Base-by-base conservation (phyloP, 1,140 invertebrate species). In the Papilio machaon region DNA sequence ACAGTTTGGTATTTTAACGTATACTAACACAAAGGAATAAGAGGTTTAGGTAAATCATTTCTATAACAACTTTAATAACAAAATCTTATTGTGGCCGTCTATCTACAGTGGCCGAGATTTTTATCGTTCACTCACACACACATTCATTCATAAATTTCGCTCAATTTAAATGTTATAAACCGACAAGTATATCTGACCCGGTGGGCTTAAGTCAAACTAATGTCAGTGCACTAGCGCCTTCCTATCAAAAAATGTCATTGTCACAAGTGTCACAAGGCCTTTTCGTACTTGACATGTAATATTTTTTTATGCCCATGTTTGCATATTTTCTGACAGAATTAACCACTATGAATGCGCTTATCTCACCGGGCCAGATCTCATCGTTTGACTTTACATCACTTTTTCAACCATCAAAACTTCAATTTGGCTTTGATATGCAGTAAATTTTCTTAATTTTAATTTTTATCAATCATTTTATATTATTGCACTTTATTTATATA, bases 1-100 rank as follows among this genome's bases (percentile, higher is more conserved):
- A 94, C 92, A 94, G 89, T 94, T 93, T 94, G 91, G 92, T 93
- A 92, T 91, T 89, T 91, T 89, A 94, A 94, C 91, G 91, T 94
- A 94, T 93, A 93, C 91, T 93, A 93, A 90, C 91, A 92, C 90
- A 90, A 92, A 90, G 89, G 91, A 84, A 86, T 91, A 86, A 86
- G 85, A 90, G 87, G 84, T 91, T 90, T 85, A 85, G 86, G 84
- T 89, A 90, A 82, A 83, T 85, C 86, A 88, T 88, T 90, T 91
- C 92, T 91, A 93, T 90, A 92, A 92, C 91, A 92, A 90, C n/a
- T 83, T 84, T 91, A 89, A 90, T 90, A 91, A 92, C 85, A 85
- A 89, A 91, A 88, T 82, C 82, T 86, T 87, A 84, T 82, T 84
- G 82, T 83, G 85, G 85, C 83, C 83, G 84, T 83, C 79, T 89